A percentile compares a stretch with the other conserved stretches of the same genome.
Evolutionary conservation across 1,140 invertebrate genomes (phyloP).

Genomic region (Drosophila punjabiensis): DNA sequence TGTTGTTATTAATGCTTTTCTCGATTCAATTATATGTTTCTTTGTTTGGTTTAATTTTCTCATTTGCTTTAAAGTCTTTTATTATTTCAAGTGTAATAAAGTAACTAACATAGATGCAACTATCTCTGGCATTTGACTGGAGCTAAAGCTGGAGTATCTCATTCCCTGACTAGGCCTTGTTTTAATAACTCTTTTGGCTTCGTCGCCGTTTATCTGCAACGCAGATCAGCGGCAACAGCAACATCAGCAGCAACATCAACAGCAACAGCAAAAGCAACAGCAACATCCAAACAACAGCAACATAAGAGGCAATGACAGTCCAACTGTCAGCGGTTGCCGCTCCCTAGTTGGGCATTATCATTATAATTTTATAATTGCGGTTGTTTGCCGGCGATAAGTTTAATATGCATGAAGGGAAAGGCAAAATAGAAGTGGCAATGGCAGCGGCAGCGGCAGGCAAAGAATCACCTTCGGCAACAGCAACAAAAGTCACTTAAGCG

Average conservation of each 20-base stretch:
- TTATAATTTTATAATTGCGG: constrained; percentile 84
- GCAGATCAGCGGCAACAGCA: constrained; percentile 56
- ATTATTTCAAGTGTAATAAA: constrained; percentile 4
- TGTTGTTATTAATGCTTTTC: background rate
- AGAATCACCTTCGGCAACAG: constrained; percentile 33
- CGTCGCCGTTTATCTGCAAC: constrained; percentile 61
- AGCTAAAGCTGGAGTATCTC: constrained; percentile 21
- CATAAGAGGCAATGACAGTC: constrained; percentile 66
- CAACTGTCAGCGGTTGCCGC: constrained; percentile 76
- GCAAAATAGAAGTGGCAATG: constrained; percentile 4
- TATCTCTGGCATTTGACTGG: constrained; percentile 35
- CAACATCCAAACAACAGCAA: constrained; percentile 13
- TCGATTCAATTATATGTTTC: accelerated
- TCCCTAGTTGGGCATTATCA: constrained; percentile 78
- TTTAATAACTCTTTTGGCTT: constrained; percentile 78
- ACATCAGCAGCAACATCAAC: constrained; percentile 35
- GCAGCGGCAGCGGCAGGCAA: constrained; percentile 24
- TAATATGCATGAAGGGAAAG: constrained; percentile 72
- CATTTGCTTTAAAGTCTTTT: too few relatives aligned
- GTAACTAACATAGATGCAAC: constrained; percentile 23
- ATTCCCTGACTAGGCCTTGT: constrained; percentile 48
- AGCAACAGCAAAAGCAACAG: constrained; percentile 14
- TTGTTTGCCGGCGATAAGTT: constrained; percentile 79
- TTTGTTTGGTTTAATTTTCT: background rate
- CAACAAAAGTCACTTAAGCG: constrained; percentile 75